Evolutionary conservation across 1,140 invertebrate genomes (phyloP).

Genomic region (Drosophila pseudoananassae): DNA sequence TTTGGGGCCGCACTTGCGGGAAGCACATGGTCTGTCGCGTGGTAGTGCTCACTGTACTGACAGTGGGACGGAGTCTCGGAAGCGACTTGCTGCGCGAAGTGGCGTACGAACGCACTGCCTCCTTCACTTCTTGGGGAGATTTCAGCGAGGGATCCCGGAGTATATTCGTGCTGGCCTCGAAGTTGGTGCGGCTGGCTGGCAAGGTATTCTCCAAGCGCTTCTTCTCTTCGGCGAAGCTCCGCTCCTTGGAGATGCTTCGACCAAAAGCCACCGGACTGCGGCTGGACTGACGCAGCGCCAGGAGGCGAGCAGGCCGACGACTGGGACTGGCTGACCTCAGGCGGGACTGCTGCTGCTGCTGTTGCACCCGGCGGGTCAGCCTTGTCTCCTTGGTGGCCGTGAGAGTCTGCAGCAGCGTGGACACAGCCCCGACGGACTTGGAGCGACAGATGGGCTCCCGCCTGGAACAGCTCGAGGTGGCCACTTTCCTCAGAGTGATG

Average conservation of each 20-base stretch:
- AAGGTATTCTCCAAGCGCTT: conserved; percentile 77
- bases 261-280: conserved; percentile 83
- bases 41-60: conserved; percentile 61
- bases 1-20: conserved; percentile 57
- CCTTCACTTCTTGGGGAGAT: conserved; percentile 86
- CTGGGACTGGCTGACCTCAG: conserved; percentile 68
- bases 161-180: conserved; percentile 83
- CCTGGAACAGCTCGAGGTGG: conserved; percentile 33
- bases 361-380: conserved; percentile 62
- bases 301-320: conserved; percentile 47
- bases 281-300: conserved; percentile 68
- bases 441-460: conserved; percentile 71
- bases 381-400: conserved; percentile 59
- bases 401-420: conserved; percentile 62
- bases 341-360: conserved; percentile 58
- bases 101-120: conserved; percentile 85
- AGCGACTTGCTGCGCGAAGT: conserved; percentile 73
- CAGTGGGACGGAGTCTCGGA: conserved; percentile 57
- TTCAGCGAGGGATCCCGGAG: conserved; percentile 85
- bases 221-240: conserved; percentile 83
- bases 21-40: conserved; percentile 74
- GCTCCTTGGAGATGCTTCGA: conserved; percentile 81
- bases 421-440: conserved; percentile 73
- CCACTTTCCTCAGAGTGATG: conserved; percentile 63
- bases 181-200: conserved; percentile 65